These are phyloP conservation scores for Drosophila bocqueti DNA, from an alignment of 1,140 invertebrate species.

Conservation along the genomic window DNA sequence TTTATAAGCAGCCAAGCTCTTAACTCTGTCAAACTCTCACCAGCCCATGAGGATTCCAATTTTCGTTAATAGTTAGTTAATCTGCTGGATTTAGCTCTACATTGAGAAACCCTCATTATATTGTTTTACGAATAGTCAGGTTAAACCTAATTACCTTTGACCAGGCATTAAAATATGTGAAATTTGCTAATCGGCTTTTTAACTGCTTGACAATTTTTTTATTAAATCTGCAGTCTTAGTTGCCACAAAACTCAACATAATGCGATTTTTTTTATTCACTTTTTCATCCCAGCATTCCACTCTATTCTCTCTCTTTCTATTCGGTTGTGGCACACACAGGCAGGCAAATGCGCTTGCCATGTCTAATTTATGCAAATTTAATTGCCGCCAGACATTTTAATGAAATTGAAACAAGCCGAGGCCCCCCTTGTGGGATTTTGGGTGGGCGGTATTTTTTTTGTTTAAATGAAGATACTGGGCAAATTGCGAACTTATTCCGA, in stretches of 20 bases:
- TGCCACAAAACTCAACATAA: slow-evolving; percentile 26
- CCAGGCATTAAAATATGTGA: not conserved
- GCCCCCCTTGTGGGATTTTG: not conserved
- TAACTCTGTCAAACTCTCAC: no score
- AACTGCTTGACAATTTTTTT: not conserved
- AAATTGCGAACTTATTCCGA: slow-evolving; percentile 17
- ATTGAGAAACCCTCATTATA: no score
- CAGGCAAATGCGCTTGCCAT: slow-evolving; percentile 42
- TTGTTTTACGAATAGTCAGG: not conserved
- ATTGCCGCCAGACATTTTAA: slow-evolving; percentile 70
- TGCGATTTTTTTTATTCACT: slow-evolving; percentile 28
- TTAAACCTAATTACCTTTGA: not conserved
- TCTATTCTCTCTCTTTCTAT: slow-evolving; percentile 16
- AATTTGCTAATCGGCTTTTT: not conserved
- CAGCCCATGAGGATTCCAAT: no score
- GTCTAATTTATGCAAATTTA: slow-evolving; percentile 79
- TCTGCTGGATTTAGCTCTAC: no score
- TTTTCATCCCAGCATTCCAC: slow-evolving; percentile 26
- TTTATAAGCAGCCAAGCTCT: no score
- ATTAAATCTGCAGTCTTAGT: not conserved
- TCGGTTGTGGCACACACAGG: slow-evolving; percentile 23
- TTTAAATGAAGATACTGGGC: not conserved
- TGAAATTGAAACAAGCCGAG: slow-evolving; percentile 49
- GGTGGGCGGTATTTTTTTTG: slow-evolving; percentile 15
- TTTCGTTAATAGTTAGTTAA: no score